Conservation (phyloP, 2,888 invertebrate species). For the Myathropa florea region DNA sequence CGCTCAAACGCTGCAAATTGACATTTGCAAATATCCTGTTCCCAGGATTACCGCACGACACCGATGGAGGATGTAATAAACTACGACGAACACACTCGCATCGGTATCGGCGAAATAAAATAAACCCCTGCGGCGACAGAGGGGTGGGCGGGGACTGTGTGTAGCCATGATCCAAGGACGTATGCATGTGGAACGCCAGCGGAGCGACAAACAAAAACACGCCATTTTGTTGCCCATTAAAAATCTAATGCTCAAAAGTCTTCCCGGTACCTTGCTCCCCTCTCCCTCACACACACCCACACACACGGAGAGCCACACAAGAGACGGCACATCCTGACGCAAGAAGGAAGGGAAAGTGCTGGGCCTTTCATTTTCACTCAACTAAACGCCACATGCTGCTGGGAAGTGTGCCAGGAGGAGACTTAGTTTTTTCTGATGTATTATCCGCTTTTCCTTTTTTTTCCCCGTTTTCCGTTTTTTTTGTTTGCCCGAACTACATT, state of each 20-base stretch:
- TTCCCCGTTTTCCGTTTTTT: slow-evolving; percentile 43
- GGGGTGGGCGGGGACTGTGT: background rate
- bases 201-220: slow-evolving; percentile 44
- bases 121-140: slow-evolving; percentile 5
- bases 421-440: slow-evolving; percentile 55
- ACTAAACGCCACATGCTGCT: slow-evolving; percentile 46
- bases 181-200: background rate
- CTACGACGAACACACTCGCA: background rate
- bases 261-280: background rate
- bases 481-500: slow-evolving; percentile 23
- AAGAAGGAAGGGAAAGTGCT: slow-evolving; percentile 11
- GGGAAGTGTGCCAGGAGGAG: slow-evolving; percentile 56
- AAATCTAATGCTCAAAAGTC: slow-evolving; percentile 42
- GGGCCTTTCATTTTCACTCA: slow-evolving; percentile 49
- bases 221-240: slow-evolving; percentile 57
- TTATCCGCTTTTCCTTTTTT: slow-evolving; percentile 27
- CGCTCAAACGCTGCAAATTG: slow-evolving; percentile 56
- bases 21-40: slow-evolving; percentile 64
- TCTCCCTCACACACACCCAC: background rate
- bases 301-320: background rate
- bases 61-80: slow-evolving; percentile 22
- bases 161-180: background rate
- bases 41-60: slow-evolving; percentile 26
- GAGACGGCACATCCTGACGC: background rate
- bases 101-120: slow-evolving; percentile 24